Base-by-base conservation (phyloP, 2,888 invertebrate genomes). In the Timema podura region DNA sequence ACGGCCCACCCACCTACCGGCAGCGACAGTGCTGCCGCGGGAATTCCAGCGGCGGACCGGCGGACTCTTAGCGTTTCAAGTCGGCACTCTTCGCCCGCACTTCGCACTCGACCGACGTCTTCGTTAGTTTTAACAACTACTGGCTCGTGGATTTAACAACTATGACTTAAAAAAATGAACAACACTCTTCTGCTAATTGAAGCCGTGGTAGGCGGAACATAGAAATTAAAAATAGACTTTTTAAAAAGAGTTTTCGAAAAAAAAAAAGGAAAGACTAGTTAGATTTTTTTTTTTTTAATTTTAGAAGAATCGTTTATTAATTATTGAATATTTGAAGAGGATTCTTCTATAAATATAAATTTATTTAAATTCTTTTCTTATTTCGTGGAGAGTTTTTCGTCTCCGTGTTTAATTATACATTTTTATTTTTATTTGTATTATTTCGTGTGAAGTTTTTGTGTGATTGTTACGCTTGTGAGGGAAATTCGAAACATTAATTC, bases 51-150 rank as follows among this genome's bases (percentile, higher is more conserved):
- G 30, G 30, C 30, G 30, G 30, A 30, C 30, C 30, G 30, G 30
- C 30, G 30, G 30, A 30, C 30, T 30, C 30, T 30, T 30, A 30
- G 30, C 30, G 30, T 30, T 30, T 30, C 30, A 30, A 30, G 30
- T 30, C 74, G 80, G 84, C 89, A 91, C 90, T 90, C 90, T 90
- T 90, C 91, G 90, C 90, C 90, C 89, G 89, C 90, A 89, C 91
- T 90, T 91, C 90, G 91, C 90, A 91, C 91, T 91, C 92, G 92
- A 92, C 91, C 92, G 92, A 92, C 92, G 92, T 92, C 92, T 92
- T 59, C 64, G 44, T 44, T 67, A 68, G 64, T 68, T 66, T 68
- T 72, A 70, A 30, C 30, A 30, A 30, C 45, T 70, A 65, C 68
- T 71, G 71, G 73, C 73, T 74, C 74, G 74, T 71, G 74, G 74